Evolutionary conservation across 2,797 vertebrate species (phyloP), one percentile per base, ranked within the genome.

Genomic region (Enteromius unitaeniatus): DNA sequence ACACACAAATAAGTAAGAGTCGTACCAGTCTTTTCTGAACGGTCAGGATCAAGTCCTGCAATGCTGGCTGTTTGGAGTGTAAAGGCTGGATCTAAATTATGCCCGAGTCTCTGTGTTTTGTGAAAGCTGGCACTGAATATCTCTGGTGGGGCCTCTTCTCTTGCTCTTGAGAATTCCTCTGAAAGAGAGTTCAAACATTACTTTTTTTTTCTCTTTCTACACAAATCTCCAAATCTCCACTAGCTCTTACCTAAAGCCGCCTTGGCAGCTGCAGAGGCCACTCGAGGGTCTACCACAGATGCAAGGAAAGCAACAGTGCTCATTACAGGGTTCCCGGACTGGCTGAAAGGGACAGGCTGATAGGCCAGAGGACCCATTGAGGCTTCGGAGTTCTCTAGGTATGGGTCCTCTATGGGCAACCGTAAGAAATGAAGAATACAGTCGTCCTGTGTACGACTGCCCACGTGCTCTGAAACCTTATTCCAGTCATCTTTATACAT

Each of bases 401-500:
- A 99, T 0, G 98, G 98, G 37, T 99, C 98, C 82, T 99, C 98
- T 21, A 99, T 99, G 0, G 98, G 98, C 72, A 99, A 95, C 0
- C 98, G 94, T 60, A 99, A 93, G 68, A 99, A 99, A 86, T 99
- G 97, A 6, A 99, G 97, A 81, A 99, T 99, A 88, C 98, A 99
- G 84, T 99, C 98, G 0, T 99, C 98, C 82, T 99, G 98, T 0
- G 98, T 99, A 34, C 97, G 96, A 88, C 97, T 99, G 40, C 98
- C 98, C 2, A 99, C 97, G 0, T 99, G 98, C 92, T 99, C 98
- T 0, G 98, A 99, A 3, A 99, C 98, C 90, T 99, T 99, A 92
- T 99, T 99, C 98, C 98, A 99, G 92, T 99, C 98, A 1, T 99
- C 98, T 88, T 97, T 97, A 92, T 99, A 99, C 94, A 99, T 97